Evolutionary conservation across 2,888 invertebrate genomes (phyloP).

Genomic region (Smittia aterrima): DNA sequence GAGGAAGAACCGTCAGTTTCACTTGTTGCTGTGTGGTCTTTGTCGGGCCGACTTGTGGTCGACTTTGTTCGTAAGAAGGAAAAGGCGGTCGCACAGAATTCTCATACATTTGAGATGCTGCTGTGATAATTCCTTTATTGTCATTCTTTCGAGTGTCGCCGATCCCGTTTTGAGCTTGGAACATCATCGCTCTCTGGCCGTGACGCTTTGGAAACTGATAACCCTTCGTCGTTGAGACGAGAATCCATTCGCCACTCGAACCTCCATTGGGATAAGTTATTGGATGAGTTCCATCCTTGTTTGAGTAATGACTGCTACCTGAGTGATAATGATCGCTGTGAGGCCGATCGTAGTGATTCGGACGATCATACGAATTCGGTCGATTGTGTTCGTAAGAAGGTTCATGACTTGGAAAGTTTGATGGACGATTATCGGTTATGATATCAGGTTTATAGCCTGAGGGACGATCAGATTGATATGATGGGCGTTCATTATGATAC

Average conservation of each 20-base stretch:
- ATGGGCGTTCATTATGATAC: slow-evolving; percentile 46
- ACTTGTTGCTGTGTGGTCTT: slow-evolving; percentile 58
- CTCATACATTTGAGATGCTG: slow-evolving; percentile 55
- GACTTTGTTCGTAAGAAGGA: background rate
- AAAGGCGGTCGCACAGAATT: slow-evolving; percentile 47
- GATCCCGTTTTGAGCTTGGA: slow-evolving; percentile 43
- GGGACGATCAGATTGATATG: slow-evolving; percentile 45
- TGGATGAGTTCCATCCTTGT: slow-evolving; percentile 52
- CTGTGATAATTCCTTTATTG: slow-evolving; percentile 23
- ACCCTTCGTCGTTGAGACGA: slow-evolving; percentile 74
- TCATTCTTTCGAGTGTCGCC: slow-evolving; percentile 25
- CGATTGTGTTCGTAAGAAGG: background rate
- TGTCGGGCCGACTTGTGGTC: slow-evolving; percentile 16
- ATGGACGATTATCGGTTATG: slow-evolving; percentile 59
- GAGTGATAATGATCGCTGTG: slow-evolving; percentile 10
- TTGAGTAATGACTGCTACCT: slow-evolving; percentile 46
- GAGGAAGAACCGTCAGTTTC: slow-evolving; percentile 70
- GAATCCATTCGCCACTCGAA: slow-evolving; percentile 70
- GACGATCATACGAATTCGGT: background rate
- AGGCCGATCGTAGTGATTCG: background rate
- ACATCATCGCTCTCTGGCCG: slow-evolving; percentile 53
- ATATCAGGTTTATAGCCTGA: slow-evolving; percentile 54
- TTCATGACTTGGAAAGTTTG: slow-evolving; percentile 55
- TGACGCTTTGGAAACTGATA: slow-evolving; percentile 58
- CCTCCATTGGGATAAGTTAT: slow-evolving; percentile 63